Evolutionary conservation across 2,888 invertebrate genomes (phyloP).

Genomic region (Papilio demoleus): DNA sequence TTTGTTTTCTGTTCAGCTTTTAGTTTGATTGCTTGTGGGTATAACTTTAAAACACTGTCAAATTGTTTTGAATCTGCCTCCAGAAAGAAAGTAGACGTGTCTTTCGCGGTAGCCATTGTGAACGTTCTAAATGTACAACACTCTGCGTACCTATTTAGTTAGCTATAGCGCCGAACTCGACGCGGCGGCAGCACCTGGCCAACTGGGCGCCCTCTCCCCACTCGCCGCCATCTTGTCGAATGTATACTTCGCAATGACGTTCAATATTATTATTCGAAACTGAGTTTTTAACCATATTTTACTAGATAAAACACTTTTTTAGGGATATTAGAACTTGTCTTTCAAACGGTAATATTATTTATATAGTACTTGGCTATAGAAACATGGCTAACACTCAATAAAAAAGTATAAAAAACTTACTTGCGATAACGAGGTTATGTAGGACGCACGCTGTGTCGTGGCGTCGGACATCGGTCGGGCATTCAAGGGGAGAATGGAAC

Average conservation of each 20-base stretch:
- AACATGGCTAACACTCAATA: constrained; percentile 46
- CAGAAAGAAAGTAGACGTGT: constrained; percentile 96
- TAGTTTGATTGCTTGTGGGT: constrained; percentile 94
- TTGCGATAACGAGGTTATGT: constrained; percentile 79
- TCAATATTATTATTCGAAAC: constrained; percentile 76
- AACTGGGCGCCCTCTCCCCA: constrained; percentile 83
- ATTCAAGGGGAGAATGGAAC: constrained; percentile 76
- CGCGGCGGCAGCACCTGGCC: constrained; percentile 85
- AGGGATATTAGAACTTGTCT: constrained; percentile 34
- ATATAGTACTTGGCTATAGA: constrained; percentile 43
- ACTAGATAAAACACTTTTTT: constrained; percentile 41
- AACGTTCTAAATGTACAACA: constrained; percentile 84
- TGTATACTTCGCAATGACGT: constrained; percentile 77
- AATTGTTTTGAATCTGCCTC: constrained; percentile 94
- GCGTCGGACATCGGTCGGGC: constrained; percentile 79
- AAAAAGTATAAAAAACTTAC: constrained; percentile 76
- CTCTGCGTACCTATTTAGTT: constrained; percentile 80
- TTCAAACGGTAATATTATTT: constrained; percentile 17
- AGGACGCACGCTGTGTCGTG: constrained; percentile 75
- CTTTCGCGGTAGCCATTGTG: constrained; percentile 93
- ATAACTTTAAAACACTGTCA: constrained; percentile 94
- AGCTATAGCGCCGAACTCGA: constrained; percentile 83
- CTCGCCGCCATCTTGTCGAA: constrained; percentile 81
- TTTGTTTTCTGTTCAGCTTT: constrained; percentile 96
- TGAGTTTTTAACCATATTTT: constrained; percentile 59